phyloP scores from a whole-genome alignment of 1,140 invertebrate genomes.

The Camponotus vicinus region DNA sequence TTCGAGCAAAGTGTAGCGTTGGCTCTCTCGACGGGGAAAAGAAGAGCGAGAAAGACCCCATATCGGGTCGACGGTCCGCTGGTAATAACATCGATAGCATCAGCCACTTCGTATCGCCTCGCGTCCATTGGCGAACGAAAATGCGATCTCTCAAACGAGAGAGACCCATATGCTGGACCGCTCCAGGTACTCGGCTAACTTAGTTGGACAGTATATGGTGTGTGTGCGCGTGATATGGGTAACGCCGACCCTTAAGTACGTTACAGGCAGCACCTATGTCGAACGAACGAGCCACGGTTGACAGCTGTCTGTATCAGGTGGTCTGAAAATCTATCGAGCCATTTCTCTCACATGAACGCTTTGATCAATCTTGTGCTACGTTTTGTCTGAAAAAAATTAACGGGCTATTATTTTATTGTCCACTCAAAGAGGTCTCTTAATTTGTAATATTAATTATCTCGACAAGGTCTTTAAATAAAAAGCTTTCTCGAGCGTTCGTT shows the following conservation, averaged over 20 bases:
- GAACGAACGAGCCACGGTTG: constrained; percentile 27
- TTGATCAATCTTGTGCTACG: not conserved
- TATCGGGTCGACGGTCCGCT: constrained; percentile 7
- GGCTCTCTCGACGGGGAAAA: not conserved
- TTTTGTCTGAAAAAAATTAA: not conserved
- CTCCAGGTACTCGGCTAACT: constrained; percentile 13
- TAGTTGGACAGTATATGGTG: constrained; percentile 4
- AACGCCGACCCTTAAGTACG: constrained; percentile 47
- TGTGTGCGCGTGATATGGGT: constrained; percentile 1
- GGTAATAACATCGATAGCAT: constrained; percentile 67
- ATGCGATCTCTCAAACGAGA: constrained; percentile 65
- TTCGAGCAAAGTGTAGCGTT: constrained; percentile 24
- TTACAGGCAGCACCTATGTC: constrained; percentile 8
- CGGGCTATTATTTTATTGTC: not conserved
- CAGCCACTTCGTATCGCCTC: constrained; percentile 34
- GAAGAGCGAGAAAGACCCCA: not conserved
- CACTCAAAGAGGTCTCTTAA: not conserved
- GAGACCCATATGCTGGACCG: constrained; percentile 49
- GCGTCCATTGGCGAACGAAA: constrained; percentile 32
- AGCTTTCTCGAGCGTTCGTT: not conserved
- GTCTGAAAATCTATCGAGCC: not conserved
- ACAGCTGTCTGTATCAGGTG: constrained; percentile 14
- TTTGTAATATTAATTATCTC: constrained; percentile 32
- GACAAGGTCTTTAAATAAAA: not conserved
- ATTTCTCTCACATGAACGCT: not conserved